Base-by-base conservation (phyloP, 2,888 invertebrate species). In the Drymonia ruficornis region DNA sequence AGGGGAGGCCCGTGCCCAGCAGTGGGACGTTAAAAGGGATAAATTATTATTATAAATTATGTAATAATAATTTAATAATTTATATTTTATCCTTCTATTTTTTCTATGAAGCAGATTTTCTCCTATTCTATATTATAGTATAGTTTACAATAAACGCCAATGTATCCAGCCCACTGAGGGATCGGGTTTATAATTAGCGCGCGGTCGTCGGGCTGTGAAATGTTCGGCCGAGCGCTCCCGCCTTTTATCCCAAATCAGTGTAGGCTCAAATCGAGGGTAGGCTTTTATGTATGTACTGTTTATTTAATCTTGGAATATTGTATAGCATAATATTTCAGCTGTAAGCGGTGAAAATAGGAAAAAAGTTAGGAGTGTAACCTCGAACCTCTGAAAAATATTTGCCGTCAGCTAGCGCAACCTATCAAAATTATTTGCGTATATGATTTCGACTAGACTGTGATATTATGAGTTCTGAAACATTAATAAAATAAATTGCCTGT, bases 171-270 rank as follows among this genome's bases (percentile, higher is more conserved):
- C 53, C 59, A 57, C 31, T 52, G 47, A 50, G 52, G 56, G 45
- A 45, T 59, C 59, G 53, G 52, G 73, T 71, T 71, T 85, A 85
- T 79, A 80, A 79, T 85, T 84, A 85, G 72, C 77, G 58, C 74
- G 67, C 55, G 76, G 53, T 60, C 76, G 80, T 46, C 69, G 70
- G 67, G 61, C 79, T 76, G 84, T 74, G 67, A 68, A 65, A 58
- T 55, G 52, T 55, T 55, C 79, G 79, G 73, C 65, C 63, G 70
- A 76, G 59, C 58, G 78, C 52, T 61, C 69, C 53, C 19, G 77
- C 58, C 84, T 87, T 86, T 84, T 79, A 85, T 83, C 85, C 83
- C 67, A 76, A 80, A 77, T 72, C 70, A 65, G 67, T 53, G 51
- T 45, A 55, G 61, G 65, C 71, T 69, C 71, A 62, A 72, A 74